Base-by-base conservation (phyloP, 2,113 vertebrate genomes). In the Erythrolamprus reginae region DNA sequence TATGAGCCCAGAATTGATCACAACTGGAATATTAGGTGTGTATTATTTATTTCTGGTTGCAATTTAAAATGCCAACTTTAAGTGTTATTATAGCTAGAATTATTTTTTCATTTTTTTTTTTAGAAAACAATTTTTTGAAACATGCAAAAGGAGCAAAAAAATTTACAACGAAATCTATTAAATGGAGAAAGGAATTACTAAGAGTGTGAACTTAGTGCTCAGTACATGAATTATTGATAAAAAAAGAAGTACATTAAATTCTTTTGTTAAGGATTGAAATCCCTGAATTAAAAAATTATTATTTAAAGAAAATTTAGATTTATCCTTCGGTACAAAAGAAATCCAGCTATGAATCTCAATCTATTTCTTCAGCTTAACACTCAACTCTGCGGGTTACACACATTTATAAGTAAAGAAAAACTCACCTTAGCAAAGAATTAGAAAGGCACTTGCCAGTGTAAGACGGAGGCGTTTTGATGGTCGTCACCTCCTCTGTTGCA, bases 381-480 rank as follows among this genome's bases (percentile, higher is more conserved):
- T 58, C 70, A 45, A 42, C 38, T 84, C 12, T 47, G 47, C 87
- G 4, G 33, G 2, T 17, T 9, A 5, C 45, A 50, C 17, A 42
- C 2, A 1, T 42, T 42, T 77, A 19, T 77, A 77, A 7, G 70
- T 38, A 77, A 77, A 38, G 33, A 17, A 77, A 10, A 42, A 56
- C 93, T 92, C 96, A 96, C 96, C 93, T 0, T 94, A 87, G 92
- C 82, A 0, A 45, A 83, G 19, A 93, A 12, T 86, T 93, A 91
- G 82, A 87, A 82, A 89, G 91, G 13, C 50, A 84, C 89, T 38
- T 89, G 61, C 53, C 0, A 48, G 12, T 6, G 0, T 13, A 23
- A 50, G 84, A 42, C 38, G 77, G 87, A 88, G 82, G 38, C 47
- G 47, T 0, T 51, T 5, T 91, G 90, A 82, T 89, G 38, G 51